These are phyloP conservation scores for Lasioglossum zephyrum DNA, from an alignment of 2,888 invertebrate genomes.

Conservation along the genomic window DNA sequence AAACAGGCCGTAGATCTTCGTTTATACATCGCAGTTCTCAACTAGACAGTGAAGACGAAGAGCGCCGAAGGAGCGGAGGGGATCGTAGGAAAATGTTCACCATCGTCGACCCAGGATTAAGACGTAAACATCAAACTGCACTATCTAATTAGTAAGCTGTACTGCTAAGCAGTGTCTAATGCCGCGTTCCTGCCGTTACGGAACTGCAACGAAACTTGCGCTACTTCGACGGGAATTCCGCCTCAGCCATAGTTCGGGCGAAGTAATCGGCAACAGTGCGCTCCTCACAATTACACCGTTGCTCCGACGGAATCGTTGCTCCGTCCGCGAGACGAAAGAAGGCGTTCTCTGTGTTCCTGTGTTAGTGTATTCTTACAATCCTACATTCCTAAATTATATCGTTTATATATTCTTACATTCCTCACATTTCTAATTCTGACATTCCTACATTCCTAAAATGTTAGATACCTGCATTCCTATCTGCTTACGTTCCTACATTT, in stretches of 20 bases:
- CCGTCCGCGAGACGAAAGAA: too few relatives aligned
- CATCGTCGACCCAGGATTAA: conserved; percentile 25
- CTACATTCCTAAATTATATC: neutral
- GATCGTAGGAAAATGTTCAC: conserved; percentile 5
- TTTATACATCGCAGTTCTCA: conserved; percentile 13
- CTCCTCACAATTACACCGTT: conserved; percentile 47
- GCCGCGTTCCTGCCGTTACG: conserved; percentile 8
- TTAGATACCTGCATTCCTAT: neutral
- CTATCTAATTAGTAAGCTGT: conserved; percentile 53
- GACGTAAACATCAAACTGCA: conserved; percentile 52
- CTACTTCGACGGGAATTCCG: conserved; percentile 38
- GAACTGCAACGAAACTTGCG: conserved; percentile 38
- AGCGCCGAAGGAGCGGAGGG: neutral
- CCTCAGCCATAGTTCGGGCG: conserved; percentile 10
- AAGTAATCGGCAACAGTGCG: conserved; percentile 39
- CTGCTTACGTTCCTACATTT: neutral
- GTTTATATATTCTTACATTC: too few relatives aligned
- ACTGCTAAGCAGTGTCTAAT: conserved; percentile 39
- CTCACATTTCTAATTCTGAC: too few relatives aligned
- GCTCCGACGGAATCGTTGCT: neutral
- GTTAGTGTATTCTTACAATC: neutral
- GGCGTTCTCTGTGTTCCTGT: neutral
- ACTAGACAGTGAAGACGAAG: conserved; percentile 3
- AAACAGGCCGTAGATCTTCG: conserved; percentile 14
- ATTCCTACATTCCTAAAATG: too few relatives aligned